A percentile compares a stretch with the other conserved stretches of the same genome.
Evolutionary conservation across 2,113 vertebrate species (phyloP).

Genomic region (Pachycephala philippinensis): DNA sequence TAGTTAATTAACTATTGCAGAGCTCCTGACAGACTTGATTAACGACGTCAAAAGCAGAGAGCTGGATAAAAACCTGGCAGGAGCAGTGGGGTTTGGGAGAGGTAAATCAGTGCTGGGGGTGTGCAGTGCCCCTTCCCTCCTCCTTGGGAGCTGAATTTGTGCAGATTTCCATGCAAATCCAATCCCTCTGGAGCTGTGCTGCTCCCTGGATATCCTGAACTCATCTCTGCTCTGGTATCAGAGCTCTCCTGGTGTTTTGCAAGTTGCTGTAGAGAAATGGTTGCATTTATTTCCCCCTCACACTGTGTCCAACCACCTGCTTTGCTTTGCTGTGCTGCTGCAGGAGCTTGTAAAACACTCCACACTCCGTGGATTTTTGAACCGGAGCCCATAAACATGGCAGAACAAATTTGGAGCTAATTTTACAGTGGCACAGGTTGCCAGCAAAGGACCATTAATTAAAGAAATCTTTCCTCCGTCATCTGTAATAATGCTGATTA

Average conservation of each 20-base stretch:
- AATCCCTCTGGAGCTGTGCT: slow-evolving; percentile 22
- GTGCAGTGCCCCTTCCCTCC: not conserved
- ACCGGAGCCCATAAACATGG: slow-evolving; percentile 70
- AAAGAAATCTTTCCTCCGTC: slow-evolving; percentile 70
- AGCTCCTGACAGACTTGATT: not conserved
- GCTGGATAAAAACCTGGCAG: not conserved
- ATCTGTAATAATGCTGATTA: slow-evolving; percentile 59
- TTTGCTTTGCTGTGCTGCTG: slow-evolving; percentile 66
- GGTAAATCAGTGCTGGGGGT: not conserved
- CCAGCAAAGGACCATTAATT: slow-evolving; percentile 76
- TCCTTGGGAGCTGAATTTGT: slow-evolving; percentile 34
- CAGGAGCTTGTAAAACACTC: slow-evolving; percentile 73
- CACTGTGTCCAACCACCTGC: slow-evolving; percentile 71
- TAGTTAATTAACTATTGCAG: not conserved
- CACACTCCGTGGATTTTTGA: slow-evolving; percentile 67
- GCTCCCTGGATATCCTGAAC: slow-evolving; percentile 9
- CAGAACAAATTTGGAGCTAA: slow-evolving; percentile 74
- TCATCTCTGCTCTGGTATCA: slow-evolving; percentile 12
- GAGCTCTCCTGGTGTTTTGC: slow-evolving; percentile 52
- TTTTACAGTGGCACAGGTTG: slow-evolving; percentile 70
- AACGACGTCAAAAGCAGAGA: not conserved
- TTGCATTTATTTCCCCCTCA: slow-evolving; percentile 69
- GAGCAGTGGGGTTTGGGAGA: not conserved
- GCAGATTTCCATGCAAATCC: slow-evolving; percentile 42
- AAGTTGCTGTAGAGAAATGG: slow-evolving; percentile 72